phyloP scores from a whole-genome alignment of 2,113 vertebrate genomes.

The Ranitomeya variabilis region DNA sequence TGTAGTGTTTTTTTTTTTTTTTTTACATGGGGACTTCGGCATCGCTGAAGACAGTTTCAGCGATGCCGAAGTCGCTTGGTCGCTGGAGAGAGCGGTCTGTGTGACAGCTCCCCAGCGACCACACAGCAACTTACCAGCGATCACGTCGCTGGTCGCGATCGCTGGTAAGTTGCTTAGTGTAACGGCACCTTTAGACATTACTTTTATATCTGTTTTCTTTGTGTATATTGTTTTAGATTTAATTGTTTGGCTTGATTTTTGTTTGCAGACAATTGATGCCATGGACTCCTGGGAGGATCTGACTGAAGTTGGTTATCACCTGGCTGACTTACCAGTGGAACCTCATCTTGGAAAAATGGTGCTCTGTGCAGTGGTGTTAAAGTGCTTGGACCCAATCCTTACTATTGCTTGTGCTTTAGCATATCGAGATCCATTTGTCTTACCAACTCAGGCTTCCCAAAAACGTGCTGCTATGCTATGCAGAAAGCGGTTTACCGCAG shows the following conservation, averaged over 20 bases:
- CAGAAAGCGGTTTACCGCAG: constrained; percentile 83
- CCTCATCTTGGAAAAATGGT: constrained; percentile 98
- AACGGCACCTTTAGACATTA: no score
- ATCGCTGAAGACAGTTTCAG: no score
- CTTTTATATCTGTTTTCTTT: neutral
- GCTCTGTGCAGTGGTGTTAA: constrained; percentile 85
- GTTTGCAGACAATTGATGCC: constrained; percentile 85
- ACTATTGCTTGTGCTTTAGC: constrained; percentile 93
- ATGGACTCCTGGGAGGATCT: constrained; percentile 91
- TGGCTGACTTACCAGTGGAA: constrained; percentile 90
- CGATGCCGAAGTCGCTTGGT: no score
- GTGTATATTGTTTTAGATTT: no score
- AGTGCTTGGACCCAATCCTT: constrained; percentile 94
- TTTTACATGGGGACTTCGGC: no score
- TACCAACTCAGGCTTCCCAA: constrained; percentile 84
- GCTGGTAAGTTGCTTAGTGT: no score
- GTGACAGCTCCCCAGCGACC: no score
- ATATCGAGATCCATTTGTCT: constrained; percentile 88
- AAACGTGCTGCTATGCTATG: constrained; percentile 85
- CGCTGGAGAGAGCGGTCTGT: no score
- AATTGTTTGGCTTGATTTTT: constrained; percentile 2
- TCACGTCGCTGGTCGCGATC: no score
- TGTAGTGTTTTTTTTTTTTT: no score
- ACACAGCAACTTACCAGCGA: no score
- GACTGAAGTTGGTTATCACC: constrained; percentile 90